A percentile compares a stretch with the other conserved stretches of the same genome.
Conservation (phyloP, 1,140 invertebrate genomes). For the Halotydeus destructor region DNA sequence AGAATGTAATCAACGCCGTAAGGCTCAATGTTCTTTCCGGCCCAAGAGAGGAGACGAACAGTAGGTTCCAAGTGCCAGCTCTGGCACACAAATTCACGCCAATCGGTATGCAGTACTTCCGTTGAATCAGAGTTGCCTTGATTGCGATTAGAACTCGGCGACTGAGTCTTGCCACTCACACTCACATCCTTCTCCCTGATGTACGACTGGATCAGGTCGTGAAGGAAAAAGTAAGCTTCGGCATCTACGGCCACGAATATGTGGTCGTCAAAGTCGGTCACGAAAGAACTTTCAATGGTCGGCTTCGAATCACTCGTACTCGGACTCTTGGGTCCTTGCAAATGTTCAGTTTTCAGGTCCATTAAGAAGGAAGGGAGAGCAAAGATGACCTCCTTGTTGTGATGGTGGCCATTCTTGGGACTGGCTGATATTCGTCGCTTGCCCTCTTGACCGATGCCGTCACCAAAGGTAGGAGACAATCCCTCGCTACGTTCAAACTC, state of each 20-base stretch:
- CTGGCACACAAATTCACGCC: constrained; percentile 6
- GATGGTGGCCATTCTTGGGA: constrained; percentile 53
- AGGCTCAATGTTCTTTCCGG: constrained; percentile 82
- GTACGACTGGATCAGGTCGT: constrained; percentile 87
- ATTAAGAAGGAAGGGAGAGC: constrained; percentile 74
- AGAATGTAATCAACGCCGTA: constrained; percentile 93
- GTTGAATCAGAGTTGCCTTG: not conserved
- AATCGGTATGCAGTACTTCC: constrained; percentile 1
- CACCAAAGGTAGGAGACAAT: no score
- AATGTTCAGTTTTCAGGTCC: constrained; percentile 77
- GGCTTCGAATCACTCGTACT: constrained; percentile 48
- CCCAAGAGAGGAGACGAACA: constrained; percentile 80
- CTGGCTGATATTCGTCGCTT: constrained; percentile 20
- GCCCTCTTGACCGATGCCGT: constrained; percentile 16
- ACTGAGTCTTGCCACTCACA: not conserved
- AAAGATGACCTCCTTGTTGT: constrained; percentile 84
- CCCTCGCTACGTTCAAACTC: constrained; percentile 5
- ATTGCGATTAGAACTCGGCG: not conserved
- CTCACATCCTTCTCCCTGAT: constrained; percentile 72
- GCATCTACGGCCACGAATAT: constrained; percentile 95
- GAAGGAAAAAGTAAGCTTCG: constrained; percentile 89
- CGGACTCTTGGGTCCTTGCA: constrained; percentile 46
- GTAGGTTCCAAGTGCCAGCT: constrained; percentile 93
- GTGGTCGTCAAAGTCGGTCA: constrained; percentile 93
- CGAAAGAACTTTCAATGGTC: constrained; percentile 81